Base-by-base conservation (phyloP, 2,888 invertebrate genomes). In the Hylaea fasciaria region DNA sequence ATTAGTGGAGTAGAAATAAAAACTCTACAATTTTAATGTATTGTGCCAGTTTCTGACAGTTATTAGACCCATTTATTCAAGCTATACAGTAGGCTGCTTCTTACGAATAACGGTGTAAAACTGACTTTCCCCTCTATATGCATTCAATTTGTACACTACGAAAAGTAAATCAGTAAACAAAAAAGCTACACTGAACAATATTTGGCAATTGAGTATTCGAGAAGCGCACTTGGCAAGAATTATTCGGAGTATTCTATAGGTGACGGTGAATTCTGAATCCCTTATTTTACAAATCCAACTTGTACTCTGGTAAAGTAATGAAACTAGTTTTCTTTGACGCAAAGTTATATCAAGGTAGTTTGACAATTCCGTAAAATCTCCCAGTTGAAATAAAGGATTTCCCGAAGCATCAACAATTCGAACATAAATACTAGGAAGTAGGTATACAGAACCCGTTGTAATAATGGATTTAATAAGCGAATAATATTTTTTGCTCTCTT, bases 141-240 rank as follows among this genome's bases (percentile, higher is more conserved):
- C 69, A 61, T 69, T n/a, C n/a, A n/a, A n/a, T n/a, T 71, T 66
- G 71, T 63, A 70, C 57, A 62, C 68, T 72, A 72, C 69, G 64
- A 64, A 71, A 74, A 73, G 73, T 73, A 74, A 76, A 77, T 77
- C 73, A 74, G 73, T 64, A 69, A 72, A 70, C 71, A 72, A 77
- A 77, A 72, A 75, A 54, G 49, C 76, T 76, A 78, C 70, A 68
- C 68, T 73, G 81, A 78, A 83, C 82, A 84, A 81, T 37, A 86
- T 82, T 78, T 80, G 76, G 80, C 85, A 86, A 86, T 86, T 83
- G 82, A 82, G 82, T 84, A 83, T 83, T 85, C 83, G 77, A 68
- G 73, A 76, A 83, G 78, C 77, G 76, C 82, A 82, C 80, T 83
- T 71, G 74, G 76, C 79, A 68, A 74, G 75, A 83, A 82, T 84